Percentiles rank a stretch among this genome's conserved stretches.
Conservation (phyloP, 1,140 invertebrate genomes). For the Oryzaephilus surinamensis region DNA sequence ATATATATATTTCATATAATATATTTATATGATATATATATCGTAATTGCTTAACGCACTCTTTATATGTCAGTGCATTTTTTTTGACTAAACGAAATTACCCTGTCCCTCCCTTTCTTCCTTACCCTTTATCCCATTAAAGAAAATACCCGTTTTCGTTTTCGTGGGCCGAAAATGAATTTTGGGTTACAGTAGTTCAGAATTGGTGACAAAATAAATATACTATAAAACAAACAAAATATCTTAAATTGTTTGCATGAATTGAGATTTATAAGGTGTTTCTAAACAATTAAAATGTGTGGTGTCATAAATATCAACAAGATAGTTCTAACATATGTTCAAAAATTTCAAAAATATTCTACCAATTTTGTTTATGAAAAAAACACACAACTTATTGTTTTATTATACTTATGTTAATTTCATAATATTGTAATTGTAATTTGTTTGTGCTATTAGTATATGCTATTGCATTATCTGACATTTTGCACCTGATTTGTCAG, state of each 20-base stretch:
- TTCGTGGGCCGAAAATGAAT: slow-evolving; percentile 33
- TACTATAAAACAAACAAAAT: slow-evolving; percentile 7
- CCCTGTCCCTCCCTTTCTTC: no score
- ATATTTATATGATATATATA: no score
- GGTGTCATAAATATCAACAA: neutral
- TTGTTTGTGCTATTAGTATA: no score
- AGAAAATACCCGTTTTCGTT: slow-evolving; percentile 29
- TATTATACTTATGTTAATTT: slow-evolving; percentile 4
- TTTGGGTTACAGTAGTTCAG: slow-evolving; percentile 33
- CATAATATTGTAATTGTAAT: no score
- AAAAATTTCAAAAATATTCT: neutral
- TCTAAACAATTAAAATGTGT: slow-evolving; percentile 2
- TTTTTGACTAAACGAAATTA: no score
- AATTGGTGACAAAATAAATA: slow-evolving; percentile 18
- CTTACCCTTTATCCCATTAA: no score
- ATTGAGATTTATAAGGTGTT: slow-evolving; percentile 4
- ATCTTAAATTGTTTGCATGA: slow-evolving; percentile 3
- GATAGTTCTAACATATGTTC: neutral
- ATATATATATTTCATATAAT: no score
- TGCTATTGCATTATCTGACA: no score
- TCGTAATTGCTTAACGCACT: slow-evolving; percentile 33
- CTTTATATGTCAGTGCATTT: slow-evolving; percentile 23
- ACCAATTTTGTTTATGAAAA: no score
- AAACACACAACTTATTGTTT: slow-evolving; percentile 1
- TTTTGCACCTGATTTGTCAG: slow-evolving; percentile 4